Evolutionary conservation across 2,888 invertebrate species (phyloP), one percentile per base, ranked within the genome.

Genomic region (Epiblema foenella): DNA sequence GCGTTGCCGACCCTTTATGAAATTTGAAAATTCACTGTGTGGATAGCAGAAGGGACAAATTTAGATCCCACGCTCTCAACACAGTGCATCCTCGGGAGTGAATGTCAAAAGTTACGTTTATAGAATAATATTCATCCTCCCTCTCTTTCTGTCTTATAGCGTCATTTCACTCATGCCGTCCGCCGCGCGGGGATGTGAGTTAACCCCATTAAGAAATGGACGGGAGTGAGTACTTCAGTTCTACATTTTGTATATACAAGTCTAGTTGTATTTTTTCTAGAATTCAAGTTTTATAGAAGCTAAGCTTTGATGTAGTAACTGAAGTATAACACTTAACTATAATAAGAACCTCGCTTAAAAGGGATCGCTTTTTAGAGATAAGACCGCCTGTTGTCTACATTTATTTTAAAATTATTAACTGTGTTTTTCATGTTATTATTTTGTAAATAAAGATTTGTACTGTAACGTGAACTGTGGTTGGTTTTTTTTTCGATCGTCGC

Each of bases 391-490:
- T 63, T 63, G 63, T 63, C 52, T 52, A 52, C 51, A 62, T 63
- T 52, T 63, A 63, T 63, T 63, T 63, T 63, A 63, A 63, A 52
- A 63, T 37, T 52, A 63, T 63, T 63, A 63, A 63, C 63, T 63
- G 63, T 52, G 52, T 63, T 62, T 60, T 39, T 63, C 37, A 63
- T 52, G 63, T 63, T 63, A 63, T 63, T 63, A n/a, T 52, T 52
- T 63, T 63, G 63, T 63, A 63, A 63, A 63, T 63, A 63, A 63
- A 63, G 63, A 63, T 63, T 63, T 63, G 63, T 63, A 63, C 18
- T 52, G 52, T 63, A 63, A 63, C 52, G 63, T 63, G 63, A 8
- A 20, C 11, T n/a, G 3, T 37, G 33, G 52, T 37, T 46, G n/a
- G n/a, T 46, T 46, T 2, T 46, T 63, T 33, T 63, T 63, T 63